phyloP scores from a whole-genome alignment of 1,140 invertebrate genomes.

The Ephestia elutella region DNA sequence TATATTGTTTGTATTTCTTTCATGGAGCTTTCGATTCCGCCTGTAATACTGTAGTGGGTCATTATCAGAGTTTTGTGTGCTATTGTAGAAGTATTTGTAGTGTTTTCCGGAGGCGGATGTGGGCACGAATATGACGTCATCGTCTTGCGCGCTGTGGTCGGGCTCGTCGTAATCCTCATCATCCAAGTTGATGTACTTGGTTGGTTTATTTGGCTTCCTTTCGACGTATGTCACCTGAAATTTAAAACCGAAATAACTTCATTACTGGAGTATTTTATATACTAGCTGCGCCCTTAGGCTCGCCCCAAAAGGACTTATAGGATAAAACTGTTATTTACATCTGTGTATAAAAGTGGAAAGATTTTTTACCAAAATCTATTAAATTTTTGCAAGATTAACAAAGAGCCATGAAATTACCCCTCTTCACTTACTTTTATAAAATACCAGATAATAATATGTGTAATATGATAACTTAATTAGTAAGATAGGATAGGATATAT shows the following conservation, averaged over 20 bases:
- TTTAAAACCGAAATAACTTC: background rate
- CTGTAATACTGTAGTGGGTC: slow-evolving; percentile 36
- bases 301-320: too few relatives aligned
- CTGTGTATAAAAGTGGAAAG: too few relatives aligned
- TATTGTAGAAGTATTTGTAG: slow-evolving; percentile 46
- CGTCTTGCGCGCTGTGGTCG: slow-evolving; percentile 28
- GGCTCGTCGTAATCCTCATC: slow-evolving; percentile 37
- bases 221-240: slow-evolving; percentile 55
- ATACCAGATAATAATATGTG: too few relatives aligned
- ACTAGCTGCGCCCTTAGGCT: too few relatives aligned
- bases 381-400: too few relatives aligned
- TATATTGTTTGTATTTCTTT: slow-evolving; percentile 24
- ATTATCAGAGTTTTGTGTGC: slow-evolving; percentile 21
- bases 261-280: background rate
- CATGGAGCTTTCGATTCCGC: slow-evolving; percentile 40
- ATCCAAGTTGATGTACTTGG: slow-evolving; percentile 54
- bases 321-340: too few relatives aligned
- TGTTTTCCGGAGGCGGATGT: slow-evolving; percentile 35
- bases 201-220: slow-evolving; percentile 37
- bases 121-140: slow-evolving; percentile 55
- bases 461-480: too few relatives aligned
- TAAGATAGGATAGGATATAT: too few relatives aligned
- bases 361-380: too few relatives aligned
- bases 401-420: too few relatives aligned
- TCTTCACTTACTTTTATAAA: too few relatives aligned